A percentile compares a stretch with the other conserved stretches of the same genome.
These are phyloP conservation scores for Rousettus leschenaultii DNA, from an alignment of 2,113 vertebrate species.

Conservation along the genomic window DNA sequence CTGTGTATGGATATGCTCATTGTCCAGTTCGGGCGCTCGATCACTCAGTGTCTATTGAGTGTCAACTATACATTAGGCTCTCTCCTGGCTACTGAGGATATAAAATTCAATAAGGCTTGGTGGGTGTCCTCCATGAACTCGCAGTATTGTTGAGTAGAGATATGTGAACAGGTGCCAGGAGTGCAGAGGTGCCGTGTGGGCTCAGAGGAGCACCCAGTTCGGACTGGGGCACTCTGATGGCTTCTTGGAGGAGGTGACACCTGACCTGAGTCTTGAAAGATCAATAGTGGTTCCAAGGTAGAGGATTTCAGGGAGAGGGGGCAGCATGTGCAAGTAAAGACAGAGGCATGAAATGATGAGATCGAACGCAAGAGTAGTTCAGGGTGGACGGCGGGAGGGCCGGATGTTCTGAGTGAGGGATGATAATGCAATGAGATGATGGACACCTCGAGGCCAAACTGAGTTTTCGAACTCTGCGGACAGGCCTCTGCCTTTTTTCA, in stretches of 20 bases:
- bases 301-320: neutral
- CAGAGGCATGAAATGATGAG: neutral
- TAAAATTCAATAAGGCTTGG: neutral
- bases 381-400: neutral
- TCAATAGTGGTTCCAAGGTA: neutral
- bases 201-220: neutral
- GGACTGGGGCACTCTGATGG: neutral
- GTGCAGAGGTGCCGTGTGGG: neutral
- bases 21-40: neutral
- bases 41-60: neutral
- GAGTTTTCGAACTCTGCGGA: neutral
- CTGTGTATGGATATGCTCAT: neutral
- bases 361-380: neutral
- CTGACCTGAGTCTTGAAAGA: neutral
- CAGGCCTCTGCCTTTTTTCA: neutral
- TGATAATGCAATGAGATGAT: neutral
- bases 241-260: neutral
- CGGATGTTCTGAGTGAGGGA: neutral
- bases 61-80: neutral
- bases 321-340: neutral
- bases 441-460: neutral
- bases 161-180: neutral
- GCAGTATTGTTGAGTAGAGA: neutral
- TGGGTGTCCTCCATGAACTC: neutral
- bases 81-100: neutral